Conservation (phyloP, 2,888 invertebrate genomes). For the Leucophenga montana region DNA sequence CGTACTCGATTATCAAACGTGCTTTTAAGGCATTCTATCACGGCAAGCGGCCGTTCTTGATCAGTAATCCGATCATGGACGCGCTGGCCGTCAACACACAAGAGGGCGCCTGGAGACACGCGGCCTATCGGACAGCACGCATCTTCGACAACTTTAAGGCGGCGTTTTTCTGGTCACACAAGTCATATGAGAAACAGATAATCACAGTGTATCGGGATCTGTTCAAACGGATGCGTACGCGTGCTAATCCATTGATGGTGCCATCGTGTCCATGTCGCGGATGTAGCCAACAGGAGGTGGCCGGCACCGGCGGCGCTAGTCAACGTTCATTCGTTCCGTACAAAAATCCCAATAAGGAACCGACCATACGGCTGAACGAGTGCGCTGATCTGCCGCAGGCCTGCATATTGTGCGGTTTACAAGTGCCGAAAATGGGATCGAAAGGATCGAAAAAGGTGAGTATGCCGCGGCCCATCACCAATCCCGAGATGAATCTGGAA, state of each 20-base stretch:
- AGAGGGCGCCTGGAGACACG: constrained; percentile 64
- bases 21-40: constrained; percentile 70
- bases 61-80: constrained; percentile 60
- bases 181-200: constrained; percentile 58
- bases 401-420: constrained; percentile 55
- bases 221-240: constrained; percentile 52
- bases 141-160: constrained; percentile 61
- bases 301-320: constrained; percentile 40
- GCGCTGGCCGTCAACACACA: constrained; percentile 55
- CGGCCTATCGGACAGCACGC: constrained; percentile 61
- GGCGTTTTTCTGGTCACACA: constrained; percentile 60
- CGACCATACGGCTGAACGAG: constrained; percentile 40
- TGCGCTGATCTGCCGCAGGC: constrained; percentile 44
- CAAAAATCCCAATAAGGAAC: constrained; percentile 27
- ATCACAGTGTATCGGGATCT: constrained; percentile 51
- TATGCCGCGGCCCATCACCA: constrained; percentile 45
- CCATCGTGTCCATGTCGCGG: constrained; percentile 48
- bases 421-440: constrained; percentile 44
- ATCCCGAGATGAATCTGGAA: constrained; percentile 52
- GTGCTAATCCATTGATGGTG: constrained; percentile 49
- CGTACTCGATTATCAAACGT: constrained; percentile 65
- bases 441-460: constrained; percentile 13
- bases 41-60: constrained; percentile 51
- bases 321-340: constrained; percentile 6
- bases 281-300: constrained; percentile 47